Evolutionary conservation across 2,797 vertebrate species (phyloP).

Genomic region (Esox lucius): DNA sequence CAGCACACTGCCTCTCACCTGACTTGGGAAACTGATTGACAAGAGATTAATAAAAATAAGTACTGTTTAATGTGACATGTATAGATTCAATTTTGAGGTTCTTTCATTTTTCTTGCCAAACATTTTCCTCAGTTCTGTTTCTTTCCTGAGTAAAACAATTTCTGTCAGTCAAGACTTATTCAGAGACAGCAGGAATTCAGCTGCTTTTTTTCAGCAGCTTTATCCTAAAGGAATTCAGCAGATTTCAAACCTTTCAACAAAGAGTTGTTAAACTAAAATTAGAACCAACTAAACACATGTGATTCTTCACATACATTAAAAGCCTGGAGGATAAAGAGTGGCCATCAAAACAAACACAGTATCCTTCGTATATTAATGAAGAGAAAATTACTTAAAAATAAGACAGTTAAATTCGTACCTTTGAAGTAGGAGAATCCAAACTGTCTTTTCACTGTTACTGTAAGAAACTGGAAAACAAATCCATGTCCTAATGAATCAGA

Average conservation of each 20-base stretch:
- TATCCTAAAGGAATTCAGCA: too few relatives aligned
- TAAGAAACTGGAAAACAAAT: slow-evolving; percentile 28
- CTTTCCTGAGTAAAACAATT: background rate
- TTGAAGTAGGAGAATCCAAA: slow-evolving; percentile 34
- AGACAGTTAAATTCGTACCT: background rate
- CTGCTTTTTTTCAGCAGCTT: too few relatives aligned
- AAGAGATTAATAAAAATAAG: too few relatives aligned
- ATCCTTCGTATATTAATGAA: background rate
- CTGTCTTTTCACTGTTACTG: slow-evolving; percentile 8
- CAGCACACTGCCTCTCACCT: slow-evolving; percentile 2
- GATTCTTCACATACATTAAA: background rate
- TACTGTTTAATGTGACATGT: background rate
- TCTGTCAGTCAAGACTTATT: background rate
- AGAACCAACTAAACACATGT: background rate
- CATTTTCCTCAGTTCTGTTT: background rate
- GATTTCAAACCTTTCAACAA: background rate
- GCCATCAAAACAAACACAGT: background rate
- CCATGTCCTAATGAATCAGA: slow-evolving; percentile 24
- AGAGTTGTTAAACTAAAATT: background rate
- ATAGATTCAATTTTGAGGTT: background rate
- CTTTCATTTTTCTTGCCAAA: background rate
- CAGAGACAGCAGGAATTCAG: background rate
- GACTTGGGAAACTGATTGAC: background rate
- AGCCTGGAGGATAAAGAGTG: background rate
- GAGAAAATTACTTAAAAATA: too few relatives aligned